These are phyloP conservation scores for Lasiommata megera DNA, from an alignment of 2,888 invertebrate species.

Conservation along the genomic window DNA sequence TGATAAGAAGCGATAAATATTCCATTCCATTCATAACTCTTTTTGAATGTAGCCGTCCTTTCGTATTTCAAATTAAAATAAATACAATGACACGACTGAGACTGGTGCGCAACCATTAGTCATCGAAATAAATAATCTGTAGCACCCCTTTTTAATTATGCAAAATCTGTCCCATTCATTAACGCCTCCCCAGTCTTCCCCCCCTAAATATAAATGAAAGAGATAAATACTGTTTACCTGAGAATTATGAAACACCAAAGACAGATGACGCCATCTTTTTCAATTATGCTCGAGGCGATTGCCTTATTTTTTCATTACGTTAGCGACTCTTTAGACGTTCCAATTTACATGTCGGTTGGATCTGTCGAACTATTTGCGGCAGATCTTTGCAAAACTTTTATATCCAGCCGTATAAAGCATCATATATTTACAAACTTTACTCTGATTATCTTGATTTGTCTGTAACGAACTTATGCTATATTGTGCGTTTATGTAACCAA, in stretches of 20 bases:
- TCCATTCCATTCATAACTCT: constrained; percentile 21
- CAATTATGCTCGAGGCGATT: constrained; percentile 45
- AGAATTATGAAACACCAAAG: constrained; percentile 64
- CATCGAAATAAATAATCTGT: constrained; percentile 71
- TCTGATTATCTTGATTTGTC: too few relatives aligned
- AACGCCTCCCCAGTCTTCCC: constrained; percentile 35
- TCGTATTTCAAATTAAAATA: constrained; percentile 34
- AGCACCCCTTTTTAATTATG: constrained; percentile 76
- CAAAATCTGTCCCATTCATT: constrained; percentile 74
- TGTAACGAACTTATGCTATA: too few relatives aligned
- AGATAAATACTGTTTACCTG: constrained; percentile 65
- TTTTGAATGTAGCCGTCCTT: constrained; percentile 19
- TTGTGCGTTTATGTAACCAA: too few relatives aligned
- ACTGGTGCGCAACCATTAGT: constrained; percentile 56
- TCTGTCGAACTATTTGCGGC: too few relatives aligned
- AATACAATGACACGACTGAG: constrained; percentile 33
- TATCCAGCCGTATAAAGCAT: too few relatives aligned
- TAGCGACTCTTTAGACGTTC: not conserved
- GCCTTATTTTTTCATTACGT: constrained; percentile 35
- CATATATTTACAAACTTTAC: too few relatives aligned
- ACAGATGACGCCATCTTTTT: constrained; percentile 64
- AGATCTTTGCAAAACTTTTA: too few relatives aligned
- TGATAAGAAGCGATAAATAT: constrained; percentile 6
- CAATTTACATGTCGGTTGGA: too few relatives aligned
- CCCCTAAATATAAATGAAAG: constrained; percentile 42